Base-by-base conservation (phyloP, 2,113 vertebrate genomes). In the Ahaetulla prasina region DNA sequence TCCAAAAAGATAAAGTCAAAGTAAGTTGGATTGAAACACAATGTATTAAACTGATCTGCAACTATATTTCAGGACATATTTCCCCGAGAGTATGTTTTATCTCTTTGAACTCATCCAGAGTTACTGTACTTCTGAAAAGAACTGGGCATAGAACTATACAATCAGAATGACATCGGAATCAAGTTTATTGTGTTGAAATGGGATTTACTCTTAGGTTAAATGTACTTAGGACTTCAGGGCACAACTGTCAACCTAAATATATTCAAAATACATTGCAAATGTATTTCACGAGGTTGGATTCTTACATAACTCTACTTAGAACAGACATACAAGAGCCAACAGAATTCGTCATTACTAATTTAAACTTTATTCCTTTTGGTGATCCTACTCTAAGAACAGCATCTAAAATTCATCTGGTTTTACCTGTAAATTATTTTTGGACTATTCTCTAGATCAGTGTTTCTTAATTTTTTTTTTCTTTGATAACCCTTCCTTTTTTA, bases 351-450 rank as follows among this genome's bases (percentile, higher is more conserved):
- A 80, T 80, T 39, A 39, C 68, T 39, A 39, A 80, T 80, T 22
- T 80, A 80, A 80, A 39, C 68, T 80, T 80, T 35, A 80, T 80
- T 80, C 16, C 35, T 80, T 80, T 80, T 22, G 2, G 35, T 80
- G 7, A 39, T 39, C 35, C 35, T 54, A 23, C 27, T 88, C 8
- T 55, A 54, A 54, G n/a, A 35, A 11, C 18, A 11, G 3, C 20
- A 55, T 88, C 35, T 88, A 39, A 8, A 88, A 22, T n/a, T 8
- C 55, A 74, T 93, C 18, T n/a, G 49, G 90, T 49, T 95, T 89
- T 39, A 16, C 52, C 87, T 52, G 1, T 57, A 91, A 90, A 45
- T 35, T 92, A 91, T 52, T 27, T 25, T n/a, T 63, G 11, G 8
- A 68, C 12, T 60, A 2, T 14, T 18, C 86, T 91, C 30, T 39